Evolutionary conservation across 2,797 vertebrate genomes (phyloP), one percentile per base, ranked within the genome.

Genomic region (Tolypeutes matacus): DNA sequence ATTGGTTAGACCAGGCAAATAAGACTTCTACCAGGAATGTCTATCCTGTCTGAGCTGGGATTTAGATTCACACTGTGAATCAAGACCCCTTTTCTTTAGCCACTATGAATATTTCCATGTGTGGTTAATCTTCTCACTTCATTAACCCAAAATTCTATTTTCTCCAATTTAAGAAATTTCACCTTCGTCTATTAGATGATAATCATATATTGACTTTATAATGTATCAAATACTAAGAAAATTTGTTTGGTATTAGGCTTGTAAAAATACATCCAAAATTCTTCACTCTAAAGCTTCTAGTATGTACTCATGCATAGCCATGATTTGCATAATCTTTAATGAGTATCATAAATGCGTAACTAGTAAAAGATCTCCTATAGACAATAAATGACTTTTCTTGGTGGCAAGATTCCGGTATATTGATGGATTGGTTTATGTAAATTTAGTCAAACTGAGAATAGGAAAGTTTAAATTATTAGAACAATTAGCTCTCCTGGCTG

Each of bases 391-490:
- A 80, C 31, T 94, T 86, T 83, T 81, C 82, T 65, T 34, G 23
- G 62, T 75, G 18, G 29, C 18, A 89, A 72, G 91, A 49, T 72
- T 91, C n/a, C 23, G 42, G 34, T 60, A 3, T 42, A 31, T 42
- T 86, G 46, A 42, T 76, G 27, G 9, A 80, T n/a, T 36, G 11
- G 6, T 27, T 92, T n/a, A n/a, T 42, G 49, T 73, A 84, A 85
- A 76, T 90, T 73, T 86, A 93, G 21, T 76, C 29, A 80, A 70
- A 1, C 7, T 64, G 25, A 12, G 5, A 60, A 36, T 31, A 89
- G 27, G 17, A 90, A 80, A 53, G 13, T 36, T 92, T 94, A 60
- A 88, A 69, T 86, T 5, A 27, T 91, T 81, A 81, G 34, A 90
- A 75, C 46, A 90, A 73, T 67, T 92, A 90, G 5, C 23, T 86